Base-by-base conservation (phyloP, 2,113 vertebrate genomes). In the Macroglossus sobrinus region DNA sequence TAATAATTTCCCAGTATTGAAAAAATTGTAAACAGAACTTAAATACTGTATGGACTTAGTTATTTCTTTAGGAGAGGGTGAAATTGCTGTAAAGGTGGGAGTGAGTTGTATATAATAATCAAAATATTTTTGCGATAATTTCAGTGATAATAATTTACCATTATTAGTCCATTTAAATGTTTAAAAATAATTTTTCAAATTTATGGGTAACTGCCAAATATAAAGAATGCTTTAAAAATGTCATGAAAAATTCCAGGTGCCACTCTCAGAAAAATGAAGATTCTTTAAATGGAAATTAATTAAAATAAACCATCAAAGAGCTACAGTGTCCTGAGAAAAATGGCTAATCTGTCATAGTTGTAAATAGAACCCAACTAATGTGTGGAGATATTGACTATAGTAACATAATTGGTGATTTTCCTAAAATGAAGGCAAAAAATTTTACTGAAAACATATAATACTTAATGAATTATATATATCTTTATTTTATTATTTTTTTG, bases 141-240 rank as follows among this genome's bases (percentile, higher is more conserved):
- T 94, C 64, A 90, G 24, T 47, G 43, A 84, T 69, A 93, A 66
- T 84, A 89, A 84, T 35, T 81, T 81, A 91, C 82, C 88, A 87
- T 78, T 86, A 69, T 80, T 68, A 78, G 4, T 24, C 28, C 19
- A 84, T 66, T 84, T 61, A 28, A 84, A 86, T 94, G 50, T 92
- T 92, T 87, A 87, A 90, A 85, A 64, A 40, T 71, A 18, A 94
- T 95, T 88, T 88, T 19, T 63, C 87, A 96, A 96, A 93, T 84
- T 87, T n/a, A 88, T 80, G 45, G 43, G 84, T 95, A 88, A 97
- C 94, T 94, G 92, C 57, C 43, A 92, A 92, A 96, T 92, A 87
- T 81, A 84, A 94, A 18, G 47, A 92, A 75, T 94, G 57, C 33
- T 79, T 94, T 91, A 15, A 87, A 96, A 94, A 84, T 90, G 40